These are phyloP conservation scores for Alcis repandata DNA, from an alignment of 2,888 invertebrate species.

Conservation along the genomic window DNA sequence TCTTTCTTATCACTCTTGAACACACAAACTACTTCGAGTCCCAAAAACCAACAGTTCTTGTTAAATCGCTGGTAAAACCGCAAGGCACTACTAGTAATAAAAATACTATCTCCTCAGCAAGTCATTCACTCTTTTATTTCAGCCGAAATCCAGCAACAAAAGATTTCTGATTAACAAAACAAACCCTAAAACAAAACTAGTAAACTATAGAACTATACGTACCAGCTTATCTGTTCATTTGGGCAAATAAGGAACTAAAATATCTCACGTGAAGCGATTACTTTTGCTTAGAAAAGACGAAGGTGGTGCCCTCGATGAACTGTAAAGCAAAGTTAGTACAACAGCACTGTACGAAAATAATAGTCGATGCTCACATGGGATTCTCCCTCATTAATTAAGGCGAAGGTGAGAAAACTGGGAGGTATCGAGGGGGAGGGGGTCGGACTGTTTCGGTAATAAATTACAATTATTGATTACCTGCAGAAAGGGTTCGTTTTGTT, in stretches of 20 bases:
- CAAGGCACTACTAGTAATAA: not conserved
- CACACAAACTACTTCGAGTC: too few relatives aligned
- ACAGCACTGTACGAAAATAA: slow-evolving; percentile 7
- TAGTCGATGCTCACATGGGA: slow-evolving; percentile 13
- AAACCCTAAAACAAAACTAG: slow-evolving; percentile 15
- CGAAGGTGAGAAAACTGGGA: slow-evolving; percentile 29
- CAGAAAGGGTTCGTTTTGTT: slow-evolving; percentile 28
- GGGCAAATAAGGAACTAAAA: not conserved
- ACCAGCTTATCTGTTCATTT: not conserved
- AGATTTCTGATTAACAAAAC: slow-evolving; percentile 17
- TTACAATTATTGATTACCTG: slow-evolving; percentile 42
- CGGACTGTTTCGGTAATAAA: slow-evolving; percentile 35
- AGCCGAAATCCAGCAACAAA: not conserved
- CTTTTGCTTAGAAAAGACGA: not conserved
- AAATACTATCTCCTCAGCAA: not conserved
- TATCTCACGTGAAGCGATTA: not conserved
- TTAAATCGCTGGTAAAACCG: too few relatives aligned
- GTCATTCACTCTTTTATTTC: not conserved
- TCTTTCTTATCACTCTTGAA: not conserved
- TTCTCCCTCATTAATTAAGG: slow-evolving; percentile 34
- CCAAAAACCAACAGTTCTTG: too few relatives aligned
- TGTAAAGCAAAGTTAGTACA: not conserved
- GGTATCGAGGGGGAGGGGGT: not conserved
- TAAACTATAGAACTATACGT: not conserved
- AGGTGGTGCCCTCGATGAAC: not conserved